These are phyloP conservation scores for Tiaroga cobitis DNA, from an alignment of 2,797 vertebrate genomes.

Conservation along the genomic window DNA sequence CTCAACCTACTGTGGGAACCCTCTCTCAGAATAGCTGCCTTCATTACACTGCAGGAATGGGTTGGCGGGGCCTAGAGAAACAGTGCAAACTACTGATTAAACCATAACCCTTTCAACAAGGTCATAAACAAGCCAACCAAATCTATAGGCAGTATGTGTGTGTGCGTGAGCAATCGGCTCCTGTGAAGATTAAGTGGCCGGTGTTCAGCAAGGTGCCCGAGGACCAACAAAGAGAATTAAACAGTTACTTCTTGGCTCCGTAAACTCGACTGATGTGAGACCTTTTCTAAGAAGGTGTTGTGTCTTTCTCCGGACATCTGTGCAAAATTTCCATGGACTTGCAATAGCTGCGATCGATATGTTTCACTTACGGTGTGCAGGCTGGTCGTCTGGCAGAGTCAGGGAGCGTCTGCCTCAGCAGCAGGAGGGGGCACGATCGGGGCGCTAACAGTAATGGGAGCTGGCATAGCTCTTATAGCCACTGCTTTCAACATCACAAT, in stretches of 20 bases:
- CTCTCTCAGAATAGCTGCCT: conserved; percentile 40
- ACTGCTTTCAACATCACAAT: conserved; percentile 63
- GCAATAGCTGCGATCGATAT: conserved; percentile 72
- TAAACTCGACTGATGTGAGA: conserved; percentile 27
- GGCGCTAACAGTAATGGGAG: conserved; percentile 69
- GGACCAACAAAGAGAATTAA: conserved; percentile 54
- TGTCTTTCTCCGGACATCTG: conserved; percentile 40
- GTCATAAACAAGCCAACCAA: conserved; percentile 64
- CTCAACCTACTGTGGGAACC: conserved; percentile 45
- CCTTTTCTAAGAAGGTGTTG: conserved; percentile 31
- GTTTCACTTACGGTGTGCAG: conserved; percentile 75
- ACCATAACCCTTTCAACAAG: conserved; percentile 66
- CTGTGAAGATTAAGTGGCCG: conserved; percentile 60
- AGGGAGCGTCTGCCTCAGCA: conserved; percentile 59
- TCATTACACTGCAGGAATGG: conserved; percentile 60
- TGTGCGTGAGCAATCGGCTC: conserved; percentile 14
- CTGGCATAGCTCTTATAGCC: conserved; percentile 68
- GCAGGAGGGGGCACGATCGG: conserved; percentile 53
- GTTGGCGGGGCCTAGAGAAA: conserved; percentile 36
- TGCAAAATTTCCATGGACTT: conserved; percentile 60
- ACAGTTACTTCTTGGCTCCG: conserved; percentile 9
- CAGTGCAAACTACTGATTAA: conserved; percentile 70
- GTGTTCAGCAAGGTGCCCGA: conserved; percentile 45
- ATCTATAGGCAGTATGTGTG: conserved; percentile 27
- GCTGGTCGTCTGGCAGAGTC: conserved; percentile 69